phyloP scores from a whole-genome alignment of 2,113 vertebrate genomes.

The Nematolebias whitei region DNA sequence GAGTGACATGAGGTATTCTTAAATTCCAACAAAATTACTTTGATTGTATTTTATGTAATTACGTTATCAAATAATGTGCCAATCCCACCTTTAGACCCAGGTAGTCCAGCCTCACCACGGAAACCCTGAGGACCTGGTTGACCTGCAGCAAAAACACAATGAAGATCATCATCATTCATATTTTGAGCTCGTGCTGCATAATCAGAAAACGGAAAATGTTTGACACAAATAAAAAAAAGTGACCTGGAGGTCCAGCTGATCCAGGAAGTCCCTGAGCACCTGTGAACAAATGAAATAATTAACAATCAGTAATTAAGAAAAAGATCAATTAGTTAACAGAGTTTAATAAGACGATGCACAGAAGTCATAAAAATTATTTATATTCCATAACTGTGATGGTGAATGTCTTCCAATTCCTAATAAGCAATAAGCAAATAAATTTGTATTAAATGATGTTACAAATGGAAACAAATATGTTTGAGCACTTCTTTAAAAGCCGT shows the following conservation, averaged over 20 bases:
- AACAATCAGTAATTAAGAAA: background rate
- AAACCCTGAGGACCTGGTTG: slow-evolving; percentile 86
- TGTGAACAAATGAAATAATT: slow-evolving; percentile 47
- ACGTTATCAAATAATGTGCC: background rate
- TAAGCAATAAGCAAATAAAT: too few relatives aligned
- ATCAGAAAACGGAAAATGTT: background rate
- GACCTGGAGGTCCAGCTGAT: slow-evolving; percentile 66
- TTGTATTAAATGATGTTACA: too few relatives aligned
- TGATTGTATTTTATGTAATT: background rate
- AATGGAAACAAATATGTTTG: too few relatives aligned
- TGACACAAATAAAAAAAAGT: slow-evolving; percentile 13
- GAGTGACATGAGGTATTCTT: slow-evolving; percentile 6
- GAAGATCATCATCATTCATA: background rate
- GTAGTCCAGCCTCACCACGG: slow-evolving; percentile 87
- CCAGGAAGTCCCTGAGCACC: slow-evolving; percentile 82
- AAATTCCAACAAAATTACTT: background rate
- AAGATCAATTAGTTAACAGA: too few relatives aligned
- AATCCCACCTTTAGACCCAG: slow-evolving; percentile 87
- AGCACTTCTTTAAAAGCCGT: too few relatives aligned
- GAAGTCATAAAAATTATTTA: too few relatives aligned
- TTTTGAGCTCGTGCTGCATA: background rate
- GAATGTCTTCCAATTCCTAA: too few relatives aligned
- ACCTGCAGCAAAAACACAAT: slow-evolving; percentile 69
- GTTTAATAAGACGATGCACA: too few relatives aligned
- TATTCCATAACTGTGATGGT: too few relatives aligned